Evolutionary conservation across 2,797 vertebrate species (phyloP).

Genomic region (Phylloscopus collybita): DNA sequence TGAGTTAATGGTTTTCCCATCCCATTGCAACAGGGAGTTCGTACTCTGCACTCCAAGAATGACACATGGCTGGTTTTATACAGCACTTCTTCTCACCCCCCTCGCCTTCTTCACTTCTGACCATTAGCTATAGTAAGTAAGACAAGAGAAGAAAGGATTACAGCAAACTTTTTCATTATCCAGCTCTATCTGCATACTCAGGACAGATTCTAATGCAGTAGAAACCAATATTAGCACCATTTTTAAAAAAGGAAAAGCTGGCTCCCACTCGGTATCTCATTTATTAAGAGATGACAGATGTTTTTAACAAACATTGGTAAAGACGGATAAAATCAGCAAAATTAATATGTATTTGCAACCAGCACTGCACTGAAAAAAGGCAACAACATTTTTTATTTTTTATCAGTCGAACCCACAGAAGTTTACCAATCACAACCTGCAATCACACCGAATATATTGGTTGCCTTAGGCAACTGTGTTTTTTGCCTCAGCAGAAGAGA

Average conservation of each 20-base stretch:
- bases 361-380: not conserved
- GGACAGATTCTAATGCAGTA: not conserved
- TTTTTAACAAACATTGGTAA: not conserved
- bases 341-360: not conserved
- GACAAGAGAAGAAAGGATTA: not conserved
- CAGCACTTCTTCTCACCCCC: not conserved
- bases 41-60: not conserved
- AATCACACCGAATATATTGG: not conserved
- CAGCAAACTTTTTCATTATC: not conserved
- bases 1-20: not conserved
- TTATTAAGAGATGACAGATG: conserved; percentile 19
- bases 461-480: conserved; percentile 24
- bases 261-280: not conserved
- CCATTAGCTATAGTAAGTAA: not conserved
- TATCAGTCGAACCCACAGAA: not conserved
- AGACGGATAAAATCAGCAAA: conserved; percentile 20
- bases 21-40: not conserved
- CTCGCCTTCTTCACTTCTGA: not conserved
- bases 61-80: not conserved
- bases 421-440: conserved; percentile 10
- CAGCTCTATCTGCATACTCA: not conserved
- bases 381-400: not conserved
- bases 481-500: not conserved
- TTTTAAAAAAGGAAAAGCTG: not conserved
- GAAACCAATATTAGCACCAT: not conserved